Evolutionary conservation across 1,140 invertebrate genomes (phyloP).

Genomic region (Plectrocnemia conspersa): DNA sequence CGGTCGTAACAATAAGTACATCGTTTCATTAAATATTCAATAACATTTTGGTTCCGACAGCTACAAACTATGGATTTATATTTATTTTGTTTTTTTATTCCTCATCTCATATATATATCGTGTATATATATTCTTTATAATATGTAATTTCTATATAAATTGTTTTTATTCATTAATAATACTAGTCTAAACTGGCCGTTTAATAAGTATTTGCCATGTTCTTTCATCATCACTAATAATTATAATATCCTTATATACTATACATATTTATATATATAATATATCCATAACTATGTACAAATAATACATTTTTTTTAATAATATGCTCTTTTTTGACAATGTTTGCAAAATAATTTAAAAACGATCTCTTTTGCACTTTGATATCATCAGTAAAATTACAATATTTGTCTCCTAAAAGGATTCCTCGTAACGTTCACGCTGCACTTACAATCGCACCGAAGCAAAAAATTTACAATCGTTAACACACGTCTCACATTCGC

Average conservation of each 20-base stretch:
- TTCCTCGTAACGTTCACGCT: background rate
- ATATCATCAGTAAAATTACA: slow-evolving; percentile 33
- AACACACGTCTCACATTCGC: slow-evolving; percentile 12
- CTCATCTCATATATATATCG: slow-evolving; percentile 29
- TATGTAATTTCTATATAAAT: slow-evolving; percentile 53
- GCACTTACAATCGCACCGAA: slow-evolving; percentile 9
- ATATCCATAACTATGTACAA: slow-evolving; percentile 52
- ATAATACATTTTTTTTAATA: slow-evolving; percentile 54
- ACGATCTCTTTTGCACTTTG: slow-evolving; percentile 52
- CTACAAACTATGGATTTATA: slow-evolving; percentile 36
- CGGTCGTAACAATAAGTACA: slow-evolving; percentile 31
- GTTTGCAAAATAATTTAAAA: slow-evolving; percentile 53
- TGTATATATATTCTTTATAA: slow-evolving; percentile 43
- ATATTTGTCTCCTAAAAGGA: slow-evolving; percentile 30
- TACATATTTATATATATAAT: too few relatives aligned
- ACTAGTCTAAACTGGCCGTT: slow-evolving; percentile 56
- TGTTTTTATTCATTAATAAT: slow-evolving; percentile 52
- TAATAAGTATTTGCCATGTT: slow-evolving; percentile 56
- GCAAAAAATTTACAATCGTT: slow-evolving; percentile 29
- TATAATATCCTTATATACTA: slow-evolving; percentile 56
- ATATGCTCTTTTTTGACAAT: slow-evolving; percentile 53
- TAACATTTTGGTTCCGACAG: slow-evolving; percentile 37
- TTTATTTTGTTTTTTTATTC: slow-evolving; percentile 33
- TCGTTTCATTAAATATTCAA: slow-evolving; percentile 34
- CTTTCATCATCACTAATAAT: slow-evolving; percentile 50